Conservation (phyloP, 2,113 vertebrate genomes). For the Parus major region DNA sequence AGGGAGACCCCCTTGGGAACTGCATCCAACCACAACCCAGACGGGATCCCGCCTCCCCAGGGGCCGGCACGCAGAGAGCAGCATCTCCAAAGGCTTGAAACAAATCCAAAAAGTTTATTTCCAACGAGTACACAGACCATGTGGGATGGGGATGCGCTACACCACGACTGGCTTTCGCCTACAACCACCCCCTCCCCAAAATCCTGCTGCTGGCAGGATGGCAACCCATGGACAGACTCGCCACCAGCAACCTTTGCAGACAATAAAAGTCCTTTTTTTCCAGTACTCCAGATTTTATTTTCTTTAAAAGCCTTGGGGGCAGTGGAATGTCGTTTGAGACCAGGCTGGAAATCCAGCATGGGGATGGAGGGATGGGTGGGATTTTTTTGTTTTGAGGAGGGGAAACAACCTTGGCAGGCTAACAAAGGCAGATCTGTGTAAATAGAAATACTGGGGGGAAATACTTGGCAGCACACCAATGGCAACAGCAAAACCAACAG, state of each 20-base stretch:
- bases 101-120: slow-evolving; percentile 79
- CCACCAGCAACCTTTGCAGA: slow-evolving; percentile 9
- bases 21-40: fast-evolving
- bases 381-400: not conserved
- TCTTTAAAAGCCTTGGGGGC: not conserved
- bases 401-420: slow-evolving; percentile 7
- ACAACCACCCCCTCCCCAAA: slow-evolving; percentile 21
- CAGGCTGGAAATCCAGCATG: slow-evolving; percentile 5
- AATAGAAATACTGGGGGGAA: slow-evolving; percentile 17
- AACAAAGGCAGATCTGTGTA: slow-evolving; percentile 10
- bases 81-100: slow-evolving; percentile 32
- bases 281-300: not conserved
- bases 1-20: fast-evolving
- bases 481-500: not conserved
- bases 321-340: not conserved
- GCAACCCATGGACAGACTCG: not conserved
- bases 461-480: slow-evolving; percentile 23
- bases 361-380: not conserved
- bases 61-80: fast-evolving
- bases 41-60: not conserved
- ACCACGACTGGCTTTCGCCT: not conserved
- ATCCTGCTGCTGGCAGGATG: not conserved
- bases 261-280: not conserved
- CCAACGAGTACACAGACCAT: slow-evolving; percentile 74
- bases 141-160: slow-evolving; percentile 71